Evolutionary conservation across 2,797 vertebrate genomes (phyloP).

Genomic region (Syngnathus rostellatus): DNA sequence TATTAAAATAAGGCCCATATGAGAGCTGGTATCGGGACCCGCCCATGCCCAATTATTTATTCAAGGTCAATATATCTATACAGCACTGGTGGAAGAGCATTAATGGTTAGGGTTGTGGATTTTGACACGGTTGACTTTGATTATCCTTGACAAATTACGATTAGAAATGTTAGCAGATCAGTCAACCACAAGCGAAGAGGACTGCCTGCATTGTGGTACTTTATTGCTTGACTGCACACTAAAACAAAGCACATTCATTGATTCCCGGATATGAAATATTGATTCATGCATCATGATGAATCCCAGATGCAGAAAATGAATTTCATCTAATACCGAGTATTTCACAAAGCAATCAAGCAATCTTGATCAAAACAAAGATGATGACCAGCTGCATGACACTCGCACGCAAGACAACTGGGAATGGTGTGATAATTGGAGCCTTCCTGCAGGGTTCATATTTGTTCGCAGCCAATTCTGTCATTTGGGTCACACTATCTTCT

Average conservation of each 20-base stretch:
- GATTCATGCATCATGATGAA: constrained; percentile 57
- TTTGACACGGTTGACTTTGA: background rate
- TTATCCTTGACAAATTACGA: background rate
- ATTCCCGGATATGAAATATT: constrained; percentile 72
- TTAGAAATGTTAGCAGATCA: background rate
- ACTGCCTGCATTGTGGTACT: background rate
- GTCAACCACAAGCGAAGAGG: background rate
- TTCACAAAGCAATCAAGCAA: constrained; percentile 58
- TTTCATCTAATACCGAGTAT: constrained; percentile 61
- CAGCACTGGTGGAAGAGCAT: background rate
- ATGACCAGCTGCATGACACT: constrained; percentile 6
- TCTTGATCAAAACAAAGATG: constrained; percentile 35
- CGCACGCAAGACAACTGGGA: constrained; percentile 26
- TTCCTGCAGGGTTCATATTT: constrained; percentile 45
- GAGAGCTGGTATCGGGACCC: too few species aligned
- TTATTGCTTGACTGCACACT: constrained; percentile 37
- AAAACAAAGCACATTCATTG: constrained; percentile 51
- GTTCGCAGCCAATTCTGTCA: constrained; percentile 37
- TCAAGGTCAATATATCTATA: background rate
- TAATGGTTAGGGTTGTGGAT: background rate
- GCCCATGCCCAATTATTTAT: too few species aligned
- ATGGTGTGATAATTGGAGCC: constrained; percentile 44
- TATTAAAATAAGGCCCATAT: too few species aligned
- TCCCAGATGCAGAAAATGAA: constrained; percentile 54
- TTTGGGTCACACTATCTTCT: constrained; percentile 6